phyloP scores from a whole-genome alignment of 2,888 invertebrate species.

The Catocala sponsa region DNA sequence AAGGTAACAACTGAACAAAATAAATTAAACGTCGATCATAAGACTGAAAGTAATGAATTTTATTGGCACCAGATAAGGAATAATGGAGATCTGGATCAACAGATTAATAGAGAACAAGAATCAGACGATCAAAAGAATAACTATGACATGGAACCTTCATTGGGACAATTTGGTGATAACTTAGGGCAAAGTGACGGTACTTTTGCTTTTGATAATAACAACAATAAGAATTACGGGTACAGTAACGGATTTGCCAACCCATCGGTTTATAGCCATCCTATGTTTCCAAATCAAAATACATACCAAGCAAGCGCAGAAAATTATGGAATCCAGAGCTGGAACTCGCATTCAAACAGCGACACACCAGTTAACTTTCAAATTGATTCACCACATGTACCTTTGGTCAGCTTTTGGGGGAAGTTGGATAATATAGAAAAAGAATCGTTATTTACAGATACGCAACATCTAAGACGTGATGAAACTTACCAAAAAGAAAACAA shows the following conservation, averaged over 20 bases:
- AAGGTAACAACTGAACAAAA: slow-evolving; percentile 10
- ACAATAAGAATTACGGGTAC: slow-evolving; percentile 5
- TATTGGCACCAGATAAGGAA: background rate
- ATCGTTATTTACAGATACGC: slow-evolving; percentile 18
- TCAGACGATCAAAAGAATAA: background rate
- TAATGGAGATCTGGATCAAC: background rate
- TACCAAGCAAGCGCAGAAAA: slow-evolving; percentile 2
- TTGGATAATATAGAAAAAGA: slow-evolving; percentile 51
- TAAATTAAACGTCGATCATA: slow-evolving; percentile 14
- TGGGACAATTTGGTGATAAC: background rate
- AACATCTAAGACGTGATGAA: background rate
- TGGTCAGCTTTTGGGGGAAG: slow-evolving; percentile 57
- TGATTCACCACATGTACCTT: slow-evolving; percentile 24
- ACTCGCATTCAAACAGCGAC: background rate
- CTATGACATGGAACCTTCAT: background rate
- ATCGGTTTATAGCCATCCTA: slow-evolving; percentile 3
- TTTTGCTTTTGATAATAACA: background rate
- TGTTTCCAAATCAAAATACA: slow-evolving; percentile 4
- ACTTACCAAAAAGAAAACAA: slow-evolving; percentile 1
- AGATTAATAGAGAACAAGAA: background rate
- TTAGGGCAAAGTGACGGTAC: background rate
- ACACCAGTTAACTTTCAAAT: slow-evolving; percentile 16
- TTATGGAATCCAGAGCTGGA: slow-evolving; percentile 3
- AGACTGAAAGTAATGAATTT: slow-evolving; percentile 7
- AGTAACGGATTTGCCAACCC: slow-evolving; percentile 16